Percentiles rank a stretch among this genome's conserved stretches.
These are phyloP conservation scores for Agriotes lineatus DNA, from an alignment of 2,888 invertebrate genomes.

Conservation along the genomic window DNA sequence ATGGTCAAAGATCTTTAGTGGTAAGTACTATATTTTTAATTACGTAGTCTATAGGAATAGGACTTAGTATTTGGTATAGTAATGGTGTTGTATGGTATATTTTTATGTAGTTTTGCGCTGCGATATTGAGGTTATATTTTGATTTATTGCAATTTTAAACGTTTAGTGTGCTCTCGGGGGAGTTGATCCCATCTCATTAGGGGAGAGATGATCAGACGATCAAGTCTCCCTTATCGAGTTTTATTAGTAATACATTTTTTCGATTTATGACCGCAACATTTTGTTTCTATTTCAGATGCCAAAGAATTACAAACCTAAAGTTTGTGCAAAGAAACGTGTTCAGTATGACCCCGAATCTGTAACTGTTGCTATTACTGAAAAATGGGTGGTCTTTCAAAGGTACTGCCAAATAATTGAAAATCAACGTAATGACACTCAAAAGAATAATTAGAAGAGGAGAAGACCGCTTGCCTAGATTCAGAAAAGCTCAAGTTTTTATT, in stretches of 20 bases:
- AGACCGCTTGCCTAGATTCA: slow-evolving; percentile 16
- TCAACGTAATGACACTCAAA: slow-evolving; percentile 1
- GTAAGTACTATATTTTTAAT: neutral
- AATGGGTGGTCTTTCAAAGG: slow-evolving; percentile 8
- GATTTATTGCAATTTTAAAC: too few relatives aligned
- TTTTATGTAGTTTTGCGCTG: neutral
- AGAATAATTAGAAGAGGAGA: slow-evolving; percentile 16
- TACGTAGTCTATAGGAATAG: neutral
- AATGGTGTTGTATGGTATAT: neutral
- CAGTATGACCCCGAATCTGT: neutral
- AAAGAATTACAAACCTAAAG: slow-evolving; percentile 4
- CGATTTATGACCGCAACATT: too few relatives aligned
- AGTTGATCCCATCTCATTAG: too few relatives aligned
- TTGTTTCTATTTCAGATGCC: slow-evolving; percentile 12
- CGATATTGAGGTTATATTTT: too few relatives aligned
- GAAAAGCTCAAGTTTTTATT: slow-evolving; percentile 14
- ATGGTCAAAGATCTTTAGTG: neutral
- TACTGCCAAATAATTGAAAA: neutral
- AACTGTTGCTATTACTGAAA: slow-evolving; percentile 4
- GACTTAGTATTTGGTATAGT: neutral
- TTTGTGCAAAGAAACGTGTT: slow-evolving; percentile 2
- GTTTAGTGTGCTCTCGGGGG: too few relatives aligned
- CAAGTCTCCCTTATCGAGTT: too few relatives aligned
- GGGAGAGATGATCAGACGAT: neutral
- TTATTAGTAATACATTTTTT: too few relatives aligned